Percentiles rank a stretch among this genome's conserved stretches.
phyloP scores from a whole-genome alignment of 1,140 invertebrate genomes.

The Uloborus diversus region DNA sequence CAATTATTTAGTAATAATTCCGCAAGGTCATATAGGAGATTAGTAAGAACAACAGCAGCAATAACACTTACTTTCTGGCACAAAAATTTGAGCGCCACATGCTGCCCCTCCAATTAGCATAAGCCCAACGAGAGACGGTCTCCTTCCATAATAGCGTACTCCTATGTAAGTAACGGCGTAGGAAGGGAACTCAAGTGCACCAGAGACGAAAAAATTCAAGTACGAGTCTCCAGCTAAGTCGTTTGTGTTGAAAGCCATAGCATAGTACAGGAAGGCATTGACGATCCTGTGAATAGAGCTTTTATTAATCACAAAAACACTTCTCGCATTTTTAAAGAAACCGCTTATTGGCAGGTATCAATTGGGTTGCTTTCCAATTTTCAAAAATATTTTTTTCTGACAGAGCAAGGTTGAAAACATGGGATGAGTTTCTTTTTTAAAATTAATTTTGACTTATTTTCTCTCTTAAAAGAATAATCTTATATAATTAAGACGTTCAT shows the following conservation, averaged over 20 bases:
- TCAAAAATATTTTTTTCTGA: background rate
- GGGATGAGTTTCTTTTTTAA: background rate
- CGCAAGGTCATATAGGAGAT: too few species aligned
- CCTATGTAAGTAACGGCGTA: conserved; percentile 76
- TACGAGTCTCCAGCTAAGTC: conserved; percentile 78
- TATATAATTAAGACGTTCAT: conserved; percentile 10
- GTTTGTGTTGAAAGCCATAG: conserved; percentile 80
- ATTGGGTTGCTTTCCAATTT: too few species aligned
- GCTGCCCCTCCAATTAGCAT: conserved; percentile 67
- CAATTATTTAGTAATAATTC: too few species aligned
- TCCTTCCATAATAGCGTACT: conserved; percentile 63
- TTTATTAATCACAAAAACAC: background rate
- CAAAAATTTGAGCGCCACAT: conserved; percentile 65
- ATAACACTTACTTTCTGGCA: conserved; percentile 69
- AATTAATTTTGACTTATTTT: background rate
- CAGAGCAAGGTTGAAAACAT: background rate
- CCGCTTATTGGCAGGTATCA: too few species aligned
- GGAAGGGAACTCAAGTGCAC: conserved; percentile 78
- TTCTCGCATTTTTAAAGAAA: background rate
- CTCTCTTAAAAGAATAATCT: too few species aligned
- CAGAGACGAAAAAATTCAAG: conserved; percentile 78
- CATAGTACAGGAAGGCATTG: conserved; percentile 82
- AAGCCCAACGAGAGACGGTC: conserved; percentile 46
- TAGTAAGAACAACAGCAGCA: background rate
- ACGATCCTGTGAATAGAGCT: conserved; percentile 75